These are phyloP conservation scores for Napeogenes sylphis DNA, from an alignment of 2,888 invertebrate genomes.

Conservation along the genomic window DNA sequence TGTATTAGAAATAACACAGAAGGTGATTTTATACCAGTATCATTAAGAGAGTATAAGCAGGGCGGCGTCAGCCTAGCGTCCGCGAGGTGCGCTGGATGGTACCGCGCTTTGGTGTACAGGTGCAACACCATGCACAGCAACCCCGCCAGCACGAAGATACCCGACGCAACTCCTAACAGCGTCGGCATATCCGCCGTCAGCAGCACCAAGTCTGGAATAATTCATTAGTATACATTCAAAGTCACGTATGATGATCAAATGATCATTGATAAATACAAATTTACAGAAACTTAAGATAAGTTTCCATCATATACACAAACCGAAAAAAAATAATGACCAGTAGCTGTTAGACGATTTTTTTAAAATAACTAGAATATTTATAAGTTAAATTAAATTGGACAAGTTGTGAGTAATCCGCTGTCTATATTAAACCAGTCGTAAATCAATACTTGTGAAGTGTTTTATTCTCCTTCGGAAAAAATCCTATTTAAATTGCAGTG, in stretches of 20 bases:
- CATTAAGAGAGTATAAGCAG: conserved; percentile 87
- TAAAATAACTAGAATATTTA: too few relatives aligned
- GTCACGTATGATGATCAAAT: neutral
- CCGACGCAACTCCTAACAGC: conserved; percentile 89
- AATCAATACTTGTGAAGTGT: too few relatives aligned
- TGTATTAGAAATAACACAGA: neutral
- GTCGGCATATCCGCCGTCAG: conserved; percentile 92
- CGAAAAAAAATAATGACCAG: too few relatives aligned
- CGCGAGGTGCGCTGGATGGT: conserved; percentile 86
- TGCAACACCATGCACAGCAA: conserved; percentile 93
- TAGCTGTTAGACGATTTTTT: too few relatives aligned
- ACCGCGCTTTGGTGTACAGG: conserved; percentile 84
- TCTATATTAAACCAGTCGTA: too few relatives aligned
- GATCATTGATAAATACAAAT: too few relatives aligned
- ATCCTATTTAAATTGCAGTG: too few relatives aligned
- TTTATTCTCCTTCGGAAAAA: too few relatives aligned
- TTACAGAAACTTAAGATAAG: too few relatives aligned
- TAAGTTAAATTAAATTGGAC: too few relatives aligned
- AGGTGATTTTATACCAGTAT: conserved; percentile 79
- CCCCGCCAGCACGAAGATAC: conserved; percentile 90
- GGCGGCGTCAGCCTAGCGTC: conserved; percentile 91
- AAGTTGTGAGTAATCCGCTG: too few relatives aligned
- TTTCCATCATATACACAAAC: too few relatives aligned
- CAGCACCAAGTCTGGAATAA: conserved; percentile 83
- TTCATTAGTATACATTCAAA: neutral